Conservation (phyloP, 2,888 invertebrate genomes). For the Heliconius ethilla region DNA sequence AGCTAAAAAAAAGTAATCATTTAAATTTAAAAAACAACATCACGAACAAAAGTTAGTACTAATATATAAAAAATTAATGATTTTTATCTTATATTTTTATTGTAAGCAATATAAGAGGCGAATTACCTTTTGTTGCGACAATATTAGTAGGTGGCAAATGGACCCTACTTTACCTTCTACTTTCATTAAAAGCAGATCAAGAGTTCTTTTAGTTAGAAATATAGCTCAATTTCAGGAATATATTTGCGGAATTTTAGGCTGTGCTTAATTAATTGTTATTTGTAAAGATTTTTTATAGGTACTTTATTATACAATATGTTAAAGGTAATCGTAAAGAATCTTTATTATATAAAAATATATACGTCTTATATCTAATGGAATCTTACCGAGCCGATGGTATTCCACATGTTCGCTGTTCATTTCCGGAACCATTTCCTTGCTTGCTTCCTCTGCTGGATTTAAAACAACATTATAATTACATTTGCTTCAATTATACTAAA, state of each 20-base stretch:
- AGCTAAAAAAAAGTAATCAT: too few species aligned
- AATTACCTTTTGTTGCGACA: neutral
- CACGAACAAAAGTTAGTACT: neutral
- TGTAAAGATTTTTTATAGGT: neutral
- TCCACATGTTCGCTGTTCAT: constrained; percentile 66
- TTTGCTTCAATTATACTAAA: neutral
- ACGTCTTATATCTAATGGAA: neutral
- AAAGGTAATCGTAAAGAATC: neutral
- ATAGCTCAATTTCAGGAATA: neutral
- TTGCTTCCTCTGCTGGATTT: constrained; percentile 56
- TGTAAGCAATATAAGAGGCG: neutral
- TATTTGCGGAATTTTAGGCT: neutral
- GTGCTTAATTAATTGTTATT: neutral
- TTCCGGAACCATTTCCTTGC: constrained; percentile 54
- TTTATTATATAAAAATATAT: neutral
- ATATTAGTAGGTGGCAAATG: neutral
- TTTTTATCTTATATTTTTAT: too few species aligned
- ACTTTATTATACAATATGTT: neutral
- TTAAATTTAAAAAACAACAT: neutral
- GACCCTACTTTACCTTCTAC: neutral
- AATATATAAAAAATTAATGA: neutral
- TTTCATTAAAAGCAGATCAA: constrained; percentile 4
- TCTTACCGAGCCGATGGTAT: constrained; percentile 68
- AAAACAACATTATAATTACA: neutral
- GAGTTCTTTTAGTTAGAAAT: neutral